Evolutionary conservation across 2,113 vertebrate genomes (phyloP).

Genomic region (Marmota monax): DNA sequence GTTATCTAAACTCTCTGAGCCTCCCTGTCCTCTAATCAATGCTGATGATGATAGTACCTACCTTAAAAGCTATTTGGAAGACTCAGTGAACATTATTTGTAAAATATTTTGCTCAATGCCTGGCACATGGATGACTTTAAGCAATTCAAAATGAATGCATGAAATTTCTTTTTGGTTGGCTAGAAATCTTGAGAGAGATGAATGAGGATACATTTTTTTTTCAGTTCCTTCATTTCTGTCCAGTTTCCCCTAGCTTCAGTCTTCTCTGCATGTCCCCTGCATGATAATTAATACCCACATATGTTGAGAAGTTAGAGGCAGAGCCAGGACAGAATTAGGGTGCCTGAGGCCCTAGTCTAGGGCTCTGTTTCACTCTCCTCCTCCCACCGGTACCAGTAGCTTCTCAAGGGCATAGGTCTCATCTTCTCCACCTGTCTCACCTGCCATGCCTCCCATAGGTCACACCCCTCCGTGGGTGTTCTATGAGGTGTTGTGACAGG

Average conservation of each 20-base stretch:
- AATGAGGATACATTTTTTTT: not conserved
- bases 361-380: not conserved
- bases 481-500: not conserved
- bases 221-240: not conserved
- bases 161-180: not conserved
- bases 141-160: not conserved
- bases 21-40: not conserved
- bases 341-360: not conserved
- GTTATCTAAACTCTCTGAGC: not conserved
- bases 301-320: not conserved
- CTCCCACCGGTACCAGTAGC: not conserved
- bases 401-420: not conserved
- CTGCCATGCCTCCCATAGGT: not conserved
- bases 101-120: not conserved
- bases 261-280: not conserved
- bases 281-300: not conserved
- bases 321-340: not conserved
- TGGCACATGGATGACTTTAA: not conserved
- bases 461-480: not conserved
- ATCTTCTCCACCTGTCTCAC: not conserved
- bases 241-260: not conserved
- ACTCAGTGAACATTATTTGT: not conserved
- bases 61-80: conserved; percentile 1
- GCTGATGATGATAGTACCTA: not conserved
- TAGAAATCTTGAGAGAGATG: conserved; percentile 7